Evolutionary conservation across 2,113 vertebrate species (phyloP).

Genomic region (Prunella fulvescens): DNA sequence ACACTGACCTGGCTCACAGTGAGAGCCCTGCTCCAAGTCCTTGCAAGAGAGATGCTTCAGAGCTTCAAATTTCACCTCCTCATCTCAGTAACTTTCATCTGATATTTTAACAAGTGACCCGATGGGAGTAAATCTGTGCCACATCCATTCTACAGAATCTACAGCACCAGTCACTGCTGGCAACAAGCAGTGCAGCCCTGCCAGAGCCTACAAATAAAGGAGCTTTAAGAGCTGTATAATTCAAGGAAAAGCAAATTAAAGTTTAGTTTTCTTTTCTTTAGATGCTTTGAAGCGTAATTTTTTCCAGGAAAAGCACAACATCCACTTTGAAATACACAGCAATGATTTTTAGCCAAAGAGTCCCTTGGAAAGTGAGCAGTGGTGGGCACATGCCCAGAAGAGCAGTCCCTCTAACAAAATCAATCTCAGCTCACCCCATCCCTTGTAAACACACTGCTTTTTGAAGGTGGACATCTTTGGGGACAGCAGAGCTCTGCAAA

Average conservation of each 20-base stretch:
- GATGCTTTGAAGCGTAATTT: neutral
- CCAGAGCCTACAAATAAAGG: neutral
- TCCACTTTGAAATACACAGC: neutral
- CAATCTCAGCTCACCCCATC: neutral
- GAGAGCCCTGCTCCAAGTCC: neutral
- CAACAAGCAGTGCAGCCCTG: neutral
- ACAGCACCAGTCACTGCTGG: neutral
- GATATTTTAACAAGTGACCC: neutral
- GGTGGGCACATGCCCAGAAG: neutral
- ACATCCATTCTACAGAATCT: neutral
- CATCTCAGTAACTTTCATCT: neutral
- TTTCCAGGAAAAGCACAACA: neutral
- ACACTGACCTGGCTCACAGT: neutral
- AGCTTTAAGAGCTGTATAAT: neutral
- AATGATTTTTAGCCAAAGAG: neutral
- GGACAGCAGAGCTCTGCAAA: neutral
- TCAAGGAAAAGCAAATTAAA: neutral
- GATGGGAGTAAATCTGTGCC: neutral
- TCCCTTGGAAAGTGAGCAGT: neutral
- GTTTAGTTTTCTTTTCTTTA: neutral
- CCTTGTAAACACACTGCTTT: neutral
- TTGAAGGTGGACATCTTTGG: neutral
- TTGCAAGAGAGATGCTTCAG: neutral
- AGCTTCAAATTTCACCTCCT: neutral
- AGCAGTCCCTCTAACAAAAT: neutral